Percentiles rank a stretch among this genome's conserved stretches.
These are phyloP conservation scores for Sebastes kiyomatsui DNA, from an alignment of 2,797 vertebrate species.

Conservation along the genomic window DNA sequence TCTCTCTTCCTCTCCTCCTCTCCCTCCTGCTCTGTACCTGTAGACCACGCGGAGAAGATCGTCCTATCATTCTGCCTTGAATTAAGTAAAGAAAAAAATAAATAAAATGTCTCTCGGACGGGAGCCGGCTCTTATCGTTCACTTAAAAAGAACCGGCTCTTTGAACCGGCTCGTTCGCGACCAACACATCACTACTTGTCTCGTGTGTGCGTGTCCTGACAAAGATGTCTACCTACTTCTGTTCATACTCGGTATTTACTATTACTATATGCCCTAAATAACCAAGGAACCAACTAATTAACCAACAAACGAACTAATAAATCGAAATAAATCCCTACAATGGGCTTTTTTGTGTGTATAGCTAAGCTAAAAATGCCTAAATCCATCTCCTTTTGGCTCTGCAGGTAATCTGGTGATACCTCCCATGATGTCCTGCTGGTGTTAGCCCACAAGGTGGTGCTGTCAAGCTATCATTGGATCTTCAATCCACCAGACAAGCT, in stretches of 20 bases:
- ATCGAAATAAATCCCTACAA: background rate
- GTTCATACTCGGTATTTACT: background rate
- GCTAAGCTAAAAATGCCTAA: background rate
- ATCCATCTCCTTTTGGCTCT: background rate
- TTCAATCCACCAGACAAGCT: background rate
- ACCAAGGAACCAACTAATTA: background rate
- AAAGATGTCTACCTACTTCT: background rate
- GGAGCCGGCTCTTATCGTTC: too few relatives aligned
- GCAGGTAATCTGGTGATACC: background rate
- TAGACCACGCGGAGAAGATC: too few relatives aligned
- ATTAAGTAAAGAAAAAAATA: too few relatives aligned
- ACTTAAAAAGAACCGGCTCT: too few relatives aligned
- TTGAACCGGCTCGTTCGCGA: too few relatives aligned
- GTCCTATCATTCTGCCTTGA: too few relatives aligned
- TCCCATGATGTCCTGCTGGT: background rate
- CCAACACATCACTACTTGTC: too few relatives aligned
- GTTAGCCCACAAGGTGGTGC: constrained; percentile 53
- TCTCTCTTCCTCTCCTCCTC: too few relatives aligned
- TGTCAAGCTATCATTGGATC: background rate
- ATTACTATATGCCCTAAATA: background rate
- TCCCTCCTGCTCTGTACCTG: too few relatives aligned
- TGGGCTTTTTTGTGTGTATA: background rate
- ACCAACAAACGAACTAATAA: background rate
- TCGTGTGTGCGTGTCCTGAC: background rate
- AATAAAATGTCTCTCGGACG: too few relatives aligned